These are phyloP conservation scores for Epizoanthus scotinus DNA, from an alignment of 92 coral and sea anemone species.

Conservation along the genomic window DNA sequence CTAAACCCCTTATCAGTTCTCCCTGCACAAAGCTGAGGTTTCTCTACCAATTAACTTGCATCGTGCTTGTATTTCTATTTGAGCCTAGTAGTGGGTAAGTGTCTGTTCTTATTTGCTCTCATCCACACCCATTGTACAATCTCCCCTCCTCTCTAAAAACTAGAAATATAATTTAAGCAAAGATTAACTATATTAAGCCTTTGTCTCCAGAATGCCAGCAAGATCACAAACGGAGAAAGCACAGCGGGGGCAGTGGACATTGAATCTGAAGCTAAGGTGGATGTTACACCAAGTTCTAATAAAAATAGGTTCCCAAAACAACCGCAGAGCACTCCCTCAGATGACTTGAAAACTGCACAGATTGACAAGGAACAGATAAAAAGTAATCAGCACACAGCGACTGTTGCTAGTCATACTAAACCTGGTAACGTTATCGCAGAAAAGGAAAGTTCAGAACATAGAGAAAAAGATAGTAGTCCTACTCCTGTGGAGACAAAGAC, in stretches of 20 bases:
- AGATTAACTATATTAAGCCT: not conserved
- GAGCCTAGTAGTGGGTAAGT: no score
- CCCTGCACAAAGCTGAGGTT: no score
- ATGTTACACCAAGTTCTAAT: not conserved
- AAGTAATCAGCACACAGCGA: not conserved
- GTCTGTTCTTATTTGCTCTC: no score
- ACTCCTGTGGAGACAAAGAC: not conserved
- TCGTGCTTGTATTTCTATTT: no score
- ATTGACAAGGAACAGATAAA: not conserved
- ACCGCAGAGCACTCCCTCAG: not conserved
- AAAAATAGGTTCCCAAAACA: conserved; percentile 3
- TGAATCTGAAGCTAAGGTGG: not conserved
- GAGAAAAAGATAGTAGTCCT: not conserved
- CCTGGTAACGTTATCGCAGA: conserved; percentile 8
- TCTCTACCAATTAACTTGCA: no score
- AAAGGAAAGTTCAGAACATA: not conserved
- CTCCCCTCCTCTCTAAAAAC: no score
- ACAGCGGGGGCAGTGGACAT: not conserved
- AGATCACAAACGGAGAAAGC: conserved; percentile 34
- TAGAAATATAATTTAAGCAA: no score
- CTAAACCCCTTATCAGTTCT: no score
- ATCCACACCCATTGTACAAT: no score
- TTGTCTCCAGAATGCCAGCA: conserved; percentile 9
- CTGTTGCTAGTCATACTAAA: not conserved
- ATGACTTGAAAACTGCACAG: not conserved